Percentiles rank a stretch among this genome's conserved stretches.
Evolutionary conservation across 2,113 vertebrate species (phyloP).

Genomic region (Dunckerocampus dactyliophorus): DNA sequence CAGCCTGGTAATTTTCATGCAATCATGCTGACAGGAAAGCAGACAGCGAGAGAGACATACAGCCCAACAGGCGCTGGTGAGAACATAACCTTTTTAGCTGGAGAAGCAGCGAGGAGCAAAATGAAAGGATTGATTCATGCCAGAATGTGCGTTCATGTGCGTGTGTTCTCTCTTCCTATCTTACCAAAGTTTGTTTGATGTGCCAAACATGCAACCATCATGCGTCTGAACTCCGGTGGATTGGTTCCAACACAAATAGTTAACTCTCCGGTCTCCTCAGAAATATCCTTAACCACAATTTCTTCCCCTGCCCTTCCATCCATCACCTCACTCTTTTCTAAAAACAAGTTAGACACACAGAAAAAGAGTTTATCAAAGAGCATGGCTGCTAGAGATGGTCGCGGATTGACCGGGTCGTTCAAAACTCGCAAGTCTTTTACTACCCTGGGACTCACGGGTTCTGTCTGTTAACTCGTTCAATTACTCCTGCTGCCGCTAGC

Average conservation of each 20-base stretch:
- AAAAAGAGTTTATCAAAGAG: background rate
- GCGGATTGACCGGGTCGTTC: too few relatives aligned
- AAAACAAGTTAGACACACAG: background rate
- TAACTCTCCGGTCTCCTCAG: conserved; percentile 17
- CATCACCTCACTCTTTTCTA: conserved; percentile 7
- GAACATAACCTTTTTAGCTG: background rate
- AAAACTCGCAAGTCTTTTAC: too few relatives aligned
- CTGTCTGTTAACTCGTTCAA: too few relatives aligned
- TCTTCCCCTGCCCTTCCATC: background rate
- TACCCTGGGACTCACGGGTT: too few relatives aligned
- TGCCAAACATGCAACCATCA: conserved; percentile 22
- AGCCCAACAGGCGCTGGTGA: background rate
- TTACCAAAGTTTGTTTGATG: conserved; percentile 22
- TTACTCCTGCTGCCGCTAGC: too few relatives aligned
- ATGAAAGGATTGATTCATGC: conserved; percentile 42
- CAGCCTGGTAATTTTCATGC: conserved; percentile 6
- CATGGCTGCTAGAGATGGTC: background rate
- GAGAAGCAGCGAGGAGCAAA: conserved; percentile 4
- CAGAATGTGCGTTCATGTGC: conserved; percentile 17
- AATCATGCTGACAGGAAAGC: conserved; percentile 1
- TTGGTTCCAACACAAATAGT: conserved; percentile 45
- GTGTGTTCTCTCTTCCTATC: conserved; percentile 19
- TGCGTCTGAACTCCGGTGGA: conserved; percentile 20
- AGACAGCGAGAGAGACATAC: conserved; percentile 4
- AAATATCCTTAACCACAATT: conserved; percentile 12